Evolutionary conservation across 2,888 invertebrate genomes (phyloP).

Genomic region (Polietes domitor): DNA sequence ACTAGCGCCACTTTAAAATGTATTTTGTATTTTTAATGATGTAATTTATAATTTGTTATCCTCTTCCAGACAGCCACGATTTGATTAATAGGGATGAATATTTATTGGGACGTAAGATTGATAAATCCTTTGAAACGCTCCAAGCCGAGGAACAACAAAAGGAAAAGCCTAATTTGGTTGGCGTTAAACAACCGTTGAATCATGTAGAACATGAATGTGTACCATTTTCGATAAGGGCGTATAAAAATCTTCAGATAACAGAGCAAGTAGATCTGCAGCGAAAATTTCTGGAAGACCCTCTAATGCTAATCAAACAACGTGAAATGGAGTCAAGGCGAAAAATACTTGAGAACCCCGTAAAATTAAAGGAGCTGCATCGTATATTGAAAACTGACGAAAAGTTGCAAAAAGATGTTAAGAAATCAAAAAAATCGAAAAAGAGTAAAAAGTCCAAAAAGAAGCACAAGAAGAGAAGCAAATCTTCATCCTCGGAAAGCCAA

Average conservation of each 20-base stretch:
- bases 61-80: conserved; percentile 68
- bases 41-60: not conserved
- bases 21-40: not conserved
- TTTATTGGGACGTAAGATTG: conserved; percentile 88
- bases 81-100: conserved; percentile 91
- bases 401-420: conserved; percentile 71
- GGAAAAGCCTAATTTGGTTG: conserved; percentile 73
- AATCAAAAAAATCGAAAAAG: conserved; percentile 70
- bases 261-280: conserved; percentile 92
- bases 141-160: conserved; percentile 83
- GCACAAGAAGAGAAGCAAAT: conserved; percentile 73
- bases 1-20: not conserved
- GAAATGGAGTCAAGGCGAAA: conserved; percentile 93
- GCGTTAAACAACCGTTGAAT: conserved; percentile 82
- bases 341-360: conserved; percentile 94
- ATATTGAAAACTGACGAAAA: conserved; percentile 85
- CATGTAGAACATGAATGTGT: conserved; percentile 89
- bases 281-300: conserved; percentile 96
- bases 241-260: conserved; percentile 81
- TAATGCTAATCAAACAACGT: conserved; percentile 92
- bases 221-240: conserved; percentile 86
- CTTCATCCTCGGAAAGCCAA: conserved; percentile 68
- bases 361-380: conserved; percentile 92
- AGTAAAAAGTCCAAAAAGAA: conserved; percentile 72
- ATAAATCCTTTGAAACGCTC: conserved; percentile 88